Conservation (phyloP, 2,888 invertebrate species). For the Leucophora obtusa region DNA sequence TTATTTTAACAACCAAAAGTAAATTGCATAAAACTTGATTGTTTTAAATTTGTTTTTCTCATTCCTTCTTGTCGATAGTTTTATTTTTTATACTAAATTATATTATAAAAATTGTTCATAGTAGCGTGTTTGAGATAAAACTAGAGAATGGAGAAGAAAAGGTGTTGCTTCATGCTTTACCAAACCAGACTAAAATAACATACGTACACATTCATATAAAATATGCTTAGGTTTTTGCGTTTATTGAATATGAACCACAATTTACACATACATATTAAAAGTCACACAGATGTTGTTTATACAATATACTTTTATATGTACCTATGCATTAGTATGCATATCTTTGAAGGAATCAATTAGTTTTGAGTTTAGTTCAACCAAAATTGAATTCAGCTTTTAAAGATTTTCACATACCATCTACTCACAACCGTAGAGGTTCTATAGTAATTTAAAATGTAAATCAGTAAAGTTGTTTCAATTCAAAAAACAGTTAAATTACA, state of each 20-base stretch:
- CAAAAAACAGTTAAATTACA: too few relatives aligned
- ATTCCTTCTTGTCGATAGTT: conserved; percentile 14
- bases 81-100: not conserved
- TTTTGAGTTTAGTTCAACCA: too few relatives aligned
- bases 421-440: too few relatives aligned
- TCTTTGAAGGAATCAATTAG: too few relatives aligned
- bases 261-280: conserved; percentile 24
- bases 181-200: not conserved
- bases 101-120: not conserved
- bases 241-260: conserved; percentile 51
- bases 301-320: not conserved
- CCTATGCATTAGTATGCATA: not conserved
- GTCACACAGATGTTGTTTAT: conserved; percentile 47
- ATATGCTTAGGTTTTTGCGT: conserved; percentile 22
- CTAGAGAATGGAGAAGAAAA: not conserved
- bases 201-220: not conserved
- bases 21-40: conserved; percentile 59
- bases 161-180: not conserved
- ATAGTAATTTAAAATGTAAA: too few relatives aligned
- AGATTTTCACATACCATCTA: too few relatives aligned
- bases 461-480: too few relatives aligned
- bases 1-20: conserved; percentile 34
- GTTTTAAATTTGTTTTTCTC: conserved; percentile 46
- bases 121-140: not conserved
- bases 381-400: too few relatives aligned